phyloP scores from a whole-genome alignment of 2,113 vertebrate species.

The Apaloderma vittatum region DNA sequence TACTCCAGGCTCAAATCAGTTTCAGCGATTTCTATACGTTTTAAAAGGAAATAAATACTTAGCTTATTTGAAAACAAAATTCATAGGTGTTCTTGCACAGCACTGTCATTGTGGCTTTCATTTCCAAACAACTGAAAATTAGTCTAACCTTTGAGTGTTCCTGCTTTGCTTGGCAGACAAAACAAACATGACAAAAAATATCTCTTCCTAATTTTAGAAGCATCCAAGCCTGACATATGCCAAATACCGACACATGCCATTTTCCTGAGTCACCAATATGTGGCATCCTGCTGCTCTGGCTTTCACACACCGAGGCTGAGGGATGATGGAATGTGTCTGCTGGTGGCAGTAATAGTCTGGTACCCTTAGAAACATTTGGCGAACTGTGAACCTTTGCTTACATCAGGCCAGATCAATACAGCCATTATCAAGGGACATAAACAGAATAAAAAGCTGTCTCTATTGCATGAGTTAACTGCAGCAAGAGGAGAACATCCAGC shows the following conservation, averaged over 20 bases:
- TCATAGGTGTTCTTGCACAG: not conserved
- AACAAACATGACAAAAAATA: conserved; percentile 8
- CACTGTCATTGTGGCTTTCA: not conserved
- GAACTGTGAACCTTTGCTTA: conserved; percentile 65
- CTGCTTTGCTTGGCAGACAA: not conserved
- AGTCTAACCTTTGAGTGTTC: conserved; percentile 31
- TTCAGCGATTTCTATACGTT: not conserved
- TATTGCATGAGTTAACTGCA: conserved; percentile 63
- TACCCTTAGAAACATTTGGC: conserved; percentile 41
- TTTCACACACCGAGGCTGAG: not conserved
- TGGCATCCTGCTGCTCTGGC: conserved; percentile 19
- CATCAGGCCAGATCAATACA: conserved; percentile 66
- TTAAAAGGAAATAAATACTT: not conserved
- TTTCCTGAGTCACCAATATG: conserved; percentile 24
- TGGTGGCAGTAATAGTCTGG: conserved; percentile 47
- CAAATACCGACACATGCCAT: not conserved
- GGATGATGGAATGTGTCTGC: conserved; percentile 59
- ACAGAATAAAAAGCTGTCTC: conserved; percentile 58
- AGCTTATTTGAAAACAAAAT: not conserved
- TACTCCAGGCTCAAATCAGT: not conserved
- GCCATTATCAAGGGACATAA: conserved; percentile 62
- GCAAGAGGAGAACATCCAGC: conserved; percentile 50
- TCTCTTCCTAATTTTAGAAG: not conserved
- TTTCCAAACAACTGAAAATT: conserved; percentile 28
- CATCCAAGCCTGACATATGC: not conserved